Evolutionary conservation across 2,113 vertebrate genomes (phyloP), one percentile per base, ranked within the genome.

Genomic region (Glaucidium brasilianum): DNA sequence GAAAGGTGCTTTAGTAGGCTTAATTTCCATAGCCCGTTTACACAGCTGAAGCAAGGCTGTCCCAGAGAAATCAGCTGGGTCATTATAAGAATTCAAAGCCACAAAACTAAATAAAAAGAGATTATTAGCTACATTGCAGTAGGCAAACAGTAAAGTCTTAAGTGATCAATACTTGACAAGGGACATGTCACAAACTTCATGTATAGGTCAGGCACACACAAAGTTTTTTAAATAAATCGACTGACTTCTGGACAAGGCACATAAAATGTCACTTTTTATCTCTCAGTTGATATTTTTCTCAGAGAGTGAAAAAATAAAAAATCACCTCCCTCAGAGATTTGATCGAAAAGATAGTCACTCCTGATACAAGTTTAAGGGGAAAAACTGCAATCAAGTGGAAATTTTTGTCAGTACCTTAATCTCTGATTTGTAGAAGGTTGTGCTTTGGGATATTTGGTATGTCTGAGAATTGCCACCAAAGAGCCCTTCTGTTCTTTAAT

Each of bases 381-480:
- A 95, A 98, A 98, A 97, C 97, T 95, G 98, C 97, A 98, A 98
- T 98, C 97, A 98, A 98, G 97, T 98, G 95, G 98, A 98, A 98
- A 97, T 97, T 98, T 98, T 96, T 98, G 97, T 98, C 98, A 97
- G 97, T 96, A 83, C 96, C 97, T 98, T 98, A 98, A 98, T 98
- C 98, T 98, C 97, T 98, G 98, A 98, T 98, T 98, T 98, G 98
- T 98, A 98, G 97, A 98, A 98, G 96, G 97, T 97, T 98, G 97
- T 98, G 97, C 97, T 98, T 97, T 98, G 97, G 98, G 98, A 97
- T 98, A 98, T 98, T 98, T 98, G 97, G 96, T 97, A 96, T 98
- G 97, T 98, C 97, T 98, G 96, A 98, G 97, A 96, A 95, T 96
- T 98, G 98, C 97, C 98, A 98, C 97, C 98, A 98, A 98, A 98